Base-by-base conservation (phyloP, 2,113 vertebrate genomes). In the Papio anubis region DNA sequence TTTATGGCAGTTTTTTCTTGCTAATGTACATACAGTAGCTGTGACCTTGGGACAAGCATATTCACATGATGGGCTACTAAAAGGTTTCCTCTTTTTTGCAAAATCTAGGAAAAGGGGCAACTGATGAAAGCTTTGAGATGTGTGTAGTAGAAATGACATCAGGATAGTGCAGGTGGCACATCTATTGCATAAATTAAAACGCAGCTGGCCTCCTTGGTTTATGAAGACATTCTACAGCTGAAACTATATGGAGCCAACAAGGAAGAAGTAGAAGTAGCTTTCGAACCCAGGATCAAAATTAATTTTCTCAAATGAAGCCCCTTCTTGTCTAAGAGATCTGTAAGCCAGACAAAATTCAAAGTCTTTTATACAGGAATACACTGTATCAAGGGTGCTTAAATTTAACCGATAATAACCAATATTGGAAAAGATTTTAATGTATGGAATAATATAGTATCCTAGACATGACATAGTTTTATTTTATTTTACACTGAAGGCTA, bases 371-470 rank as follows among this genome's bases (percentile, higher is more conserved):
- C 30, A 3, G 35, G 40, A 38, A 6, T 0, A 20, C 6, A 43
- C 20, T 8, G 3, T 23, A 11, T 17, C n/a, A 5, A n/a, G n/a
- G n/a, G n/a, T n/a, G n/a, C n/a, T n/a, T n/a, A 30, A 8, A 13
- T 45, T 35, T 21, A 61, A 48, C 45, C 5, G 4, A 40, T 5
- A 21, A n/a, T 2, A 23, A 45, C 9, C 21, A 17, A 2, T 14
- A 2, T 1, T 0, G 9, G 27, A 27, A 2, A 14, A n/a, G n/a
- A 12, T 8, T 3, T 45, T n/a, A 14, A 3, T 8, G 1, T 3
- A 7, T 8, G 17, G 48, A 8, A 45, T 12, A 35, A 20, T 14
- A 18, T 1, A 5, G 21, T 5, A 8, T 17, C 6, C 11, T 23
- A 10, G 20, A 21, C 17, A 27, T 0, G 2, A 12, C 10, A 1